Base-by-base conservation (phyloP, 1,140 invertebrate species). In the Drosophila hydei region DNA sequence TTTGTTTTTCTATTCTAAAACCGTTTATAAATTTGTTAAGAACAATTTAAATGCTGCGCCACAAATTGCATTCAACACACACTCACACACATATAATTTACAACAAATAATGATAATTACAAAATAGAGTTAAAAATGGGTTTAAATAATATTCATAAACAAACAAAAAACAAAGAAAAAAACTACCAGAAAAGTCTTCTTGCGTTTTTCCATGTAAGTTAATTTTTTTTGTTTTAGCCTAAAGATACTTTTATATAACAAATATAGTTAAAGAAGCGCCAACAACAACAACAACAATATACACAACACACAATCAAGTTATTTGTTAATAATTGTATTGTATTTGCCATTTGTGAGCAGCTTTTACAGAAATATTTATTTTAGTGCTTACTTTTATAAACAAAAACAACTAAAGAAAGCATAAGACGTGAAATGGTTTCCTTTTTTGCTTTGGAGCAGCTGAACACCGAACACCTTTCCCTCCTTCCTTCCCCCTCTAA, bases 101-200 rank as follows among this genome's bases (percentile, higher is more conserved):
- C 30, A 58, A 85, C 55, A 80, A 85, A 84, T 74, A 79, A 87
- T 84, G 78, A 84, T 80, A 79, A 80, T 84, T 78, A 71, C 56
- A 61, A 68, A 77, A 87, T 85, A 85, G 80, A 61, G 52, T 48
- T 65, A 87, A 77, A 87, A 76, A 70, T 58, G 68, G 60, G 51
- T 74, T 75, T 65, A 38, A 68, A 62, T 60, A 48, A 64, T 77
- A 73, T 55, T 42, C 70, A 68, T 43, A 67, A 21, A 23, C 69
- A 42, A 65, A 18, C 21, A 69, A 68, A 33, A 51, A 54, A 50
- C 9, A 58, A 48, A 65, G 68, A 59, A 63, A 42, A 55, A 56
- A 62, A 7, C 47, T 47, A 73, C 45, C 40, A 58, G 56, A 50
- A 60, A 84, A 79, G 76, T 77, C 77, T 80, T 74, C 54, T 68